Percentiles rank a stretch among this genome's conserved stretches.
Conservation (phyloP, 2,797 vertebrate species). For the Smutsia gigantea region DNA sequence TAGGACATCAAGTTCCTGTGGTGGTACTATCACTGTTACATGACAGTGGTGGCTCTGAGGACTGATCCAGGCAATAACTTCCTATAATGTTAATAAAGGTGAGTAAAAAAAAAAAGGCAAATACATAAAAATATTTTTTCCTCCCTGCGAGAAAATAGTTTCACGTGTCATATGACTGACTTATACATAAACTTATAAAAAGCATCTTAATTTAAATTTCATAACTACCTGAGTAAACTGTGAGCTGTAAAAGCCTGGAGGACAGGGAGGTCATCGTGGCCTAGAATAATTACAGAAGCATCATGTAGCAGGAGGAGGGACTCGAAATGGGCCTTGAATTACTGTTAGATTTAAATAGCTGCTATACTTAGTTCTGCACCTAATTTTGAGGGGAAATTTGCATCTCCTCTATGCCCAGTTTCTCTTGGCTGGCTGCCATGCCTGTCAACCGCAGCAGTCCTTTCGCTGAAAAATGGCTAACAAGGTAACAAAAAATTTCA, state of each 20-base stretch:
- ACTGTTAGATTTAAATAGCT: slow-evolving; percentile 15
- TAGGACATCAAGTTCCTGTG: not conserved
- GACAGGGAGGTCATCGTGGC: not conserved
- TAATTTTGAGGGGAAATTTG: slow-evolving; percentile 24
- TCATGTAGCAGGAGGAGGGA: not conserved
- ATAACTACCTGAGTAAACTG: not conserved
- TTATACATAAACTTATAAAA: not conserved
- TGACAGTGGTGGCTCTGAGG: not conserved
- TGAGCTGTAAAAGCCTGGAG: not conserved
- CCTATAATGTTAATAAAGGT: not conserved
- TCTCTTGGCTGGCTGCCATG: slow-evolving; percentile 8
- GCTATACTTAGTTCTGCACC: slow-evolving; percentile 47
- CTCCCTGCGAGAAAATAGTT: not conserved
- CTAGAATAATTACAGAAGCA: not conserved
- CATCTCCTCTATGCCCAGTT: not conserved
- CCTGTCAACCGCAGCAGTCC: not conserved
- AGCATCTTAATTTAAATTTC: slow-evolving; percentile 44
- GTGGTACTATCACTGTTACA: not conserved
- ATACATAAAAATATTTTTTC: not conserved
- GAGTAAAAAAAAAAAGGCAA: not conserved
- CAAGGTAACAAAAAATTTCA: slow-evolving; percentile 60
- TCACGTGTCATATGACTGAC: not conserved
- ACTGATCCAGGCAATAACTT: not conserved
- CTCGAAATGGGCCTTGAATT: not conserved
- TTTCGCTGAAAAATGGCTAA: slow-evolving; percentile 60